Percentiles rank a stretch among this genome's conserved stretches.
Conservation (phyloP, 2,113 vertebrate genomes). For the Platysternon megacephalum region DNA sequence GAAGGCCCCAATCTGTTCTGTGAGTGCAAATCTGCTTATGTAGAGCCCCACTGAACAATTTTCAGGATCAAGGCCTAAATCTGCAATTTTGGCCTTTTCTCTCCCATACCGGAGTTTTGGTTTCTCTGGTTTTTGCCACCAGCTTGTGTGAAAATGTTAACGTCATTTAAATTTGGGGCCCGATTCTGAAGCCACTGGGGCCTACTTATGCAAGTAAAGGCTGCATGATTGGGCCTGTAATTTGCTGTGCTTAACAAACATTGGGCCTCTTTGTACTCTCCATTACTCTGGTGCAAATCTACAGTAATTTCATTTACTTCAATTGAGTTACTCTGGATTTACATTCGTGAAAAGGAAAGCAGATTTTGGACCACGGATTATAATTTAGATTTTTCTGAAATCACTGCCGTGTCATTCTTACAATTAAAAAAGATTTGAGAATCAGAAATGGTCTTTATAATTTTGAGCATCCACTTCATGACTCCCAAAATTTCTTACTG, state of each 20-base stretch:
- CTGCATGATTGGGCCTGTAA: fast-evolving
- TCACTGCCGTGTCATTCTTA: not conserved
- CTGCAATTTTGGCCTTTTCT: not conserved
- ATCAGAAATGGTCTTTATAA: not conserved
- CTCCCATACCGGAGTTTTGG: not conserved
- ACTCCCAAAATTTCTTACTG: not conserved
- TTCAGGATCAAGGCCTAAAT: not conserved
- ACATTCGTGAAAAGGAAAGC: not conserved
- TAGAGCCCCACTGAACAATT: not conserved
- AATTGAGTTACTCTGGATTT: not conserved
- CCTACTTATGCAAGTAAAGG: not conserved
- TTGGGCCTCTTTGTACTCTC: fast-evolving
- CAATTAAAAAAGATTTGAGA: not conserved
- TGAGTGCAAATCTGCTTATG: fast-evolving
- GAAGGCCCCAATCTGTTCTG: not conserved
- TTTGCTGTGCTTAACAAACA: fast-evolving
- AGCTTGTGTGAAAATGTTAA: not conserved
- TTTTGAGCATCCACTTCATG: not conserved
- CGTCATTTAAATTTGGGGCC: not conserved
- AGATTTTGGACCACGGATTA: not conserved
- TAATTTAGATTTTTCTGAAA: not conserved
- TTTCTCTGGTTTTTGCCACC: not conserved
- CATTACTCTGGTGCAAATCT: not conserved
- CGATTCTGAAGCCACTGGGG: not conserved
- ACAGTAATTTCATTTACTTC: not conserved